Conservation (phyloP, 2,113 vertebrate genomes). For the Ranitomeya variabilis region DNA sequence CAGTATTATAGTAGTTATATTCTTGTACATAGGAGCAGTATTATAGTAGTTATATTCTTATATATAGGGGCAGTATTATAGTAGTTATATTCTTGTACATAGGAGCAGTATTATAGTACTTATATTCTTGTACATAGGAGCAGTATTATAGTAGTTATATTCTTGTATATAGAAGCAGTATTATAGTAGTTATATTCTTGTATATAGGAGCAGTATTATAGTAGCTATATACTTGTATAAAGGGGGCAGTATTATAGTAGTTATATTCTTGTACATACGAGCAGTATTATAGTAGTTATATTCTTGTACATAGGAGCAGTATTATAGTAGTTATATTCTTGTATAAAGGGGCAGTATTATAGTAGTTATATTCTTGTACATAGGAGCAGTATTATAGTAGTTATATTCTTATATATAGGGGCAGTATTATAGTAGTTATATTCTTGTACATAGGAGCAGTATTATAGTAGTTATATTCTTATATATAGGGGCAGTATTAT, state of each 20-base stretch:
- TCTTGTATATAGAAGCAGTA: neutral
- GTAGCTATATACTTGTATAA: neutral
- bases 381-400: no score
- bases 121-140: conserved; percentile 4
- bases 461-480: no score
- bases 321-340: no score
- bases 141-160: conserved; percentile 8
- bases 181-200: conserved; percentile 6
- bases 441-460: neutral
- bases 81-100: conserved; percentile 1
- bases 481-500: no score
- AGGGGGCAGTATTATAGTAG: neutral
- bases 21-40: neutral
- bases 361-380: no score
- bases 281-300: no score
- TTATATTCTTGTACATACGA: neutral
- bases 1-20: neutral
- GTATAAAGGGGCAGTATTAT: no score
- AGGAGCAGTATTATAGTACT: neutral
- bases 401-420: neutral
- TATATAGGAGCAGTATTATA: neutral
- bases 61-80: neutral
- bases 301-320: neutral
- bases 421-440: conserved; percentile 10
- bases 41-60: conserved; percentile 9